Evolutionary conservation across 1,140 invertebrate genomes (phyloP).

Genomic region (roundworm (Caenorhabditis elegans)): WBcel235 BX284604.4:16768501-16769000

Average conservation of each 20-base stretch:
- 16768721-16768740: conserved; percentile 60
- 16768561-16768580: neutral
- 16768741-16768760: conserved; percentile 64
- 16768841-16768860: conserved; percentile 14
- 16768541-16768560: conserved; percentile 60
- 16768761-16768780: conserved; percentile 65
- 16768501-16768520: conserved; percentile 61
- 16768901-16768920: conserved; percentile 59
- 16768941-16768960: conserved; percentile 50
- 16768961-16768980: conserved; percentile 27
- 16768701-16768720: conserved; percentile 59
- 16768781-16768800: conserved; percentile 58
- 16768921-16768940: conserved; percentile 39
- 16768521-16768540: conserved; percentile 63
- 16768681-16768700: conserved; percentile 49
- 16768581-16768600: neutral
- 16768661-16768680: conserved; percentile 50
- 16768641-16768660: conserved; percentile 59
- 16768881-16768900: conserved; percentile 61
- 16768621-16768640: conserved; percentile 58
- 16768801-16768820: conserved; percentile 61
- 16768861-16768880: conserved; percentile 59
- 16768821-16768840: conserved; percentile 37
- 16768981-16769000: neutral
- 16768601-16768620: conserved; percentile 52